Percentiles rank a stretch among this genome's conserved stretches.
Evolutionary conservation across 2,797 vertebrate species (phyloP).

Genomic region (Hemitrygon akajei): DNA sequence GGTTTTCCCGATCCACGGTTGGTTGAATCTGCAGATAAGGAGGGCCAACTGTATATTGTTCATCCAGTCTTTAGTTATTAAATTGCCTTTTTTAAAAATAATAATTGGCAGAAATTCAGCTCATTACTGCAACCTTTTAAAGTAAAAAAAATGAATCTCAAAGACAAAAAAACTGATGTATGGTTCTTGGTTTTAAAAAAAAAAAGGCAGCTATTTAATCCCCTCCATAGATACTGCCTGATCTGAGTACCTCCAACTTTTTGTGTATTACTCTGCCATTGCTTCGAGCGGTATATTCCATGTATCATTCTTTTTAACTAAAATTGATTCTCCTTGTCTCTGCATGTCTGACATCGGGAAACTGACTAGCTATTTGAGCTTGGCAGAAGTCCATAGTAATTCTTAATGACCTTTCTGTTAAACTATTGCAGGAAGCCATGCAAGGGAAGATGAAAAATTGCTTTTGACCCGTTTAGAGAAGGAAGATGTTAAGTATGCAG

Average conservation of each 20-base stretch:
- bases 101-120: neutral
- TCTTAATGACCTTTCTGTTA: neutral
- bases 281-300: neutral
- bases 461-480: neutral
- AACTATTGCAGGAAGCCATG: neutral
- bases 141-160: neutral
- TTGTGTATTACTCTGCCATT: neutral
- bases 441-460: neutral
- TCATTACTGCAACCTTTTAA: neutral
- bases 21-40: no score
- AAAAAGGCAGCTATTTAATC: no score
- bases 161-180: no score
- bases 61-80: neutral
- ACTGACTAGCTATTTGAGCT: neutral
- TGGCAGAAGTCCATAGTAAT: neutral
- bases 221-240: no score
- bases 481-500: neutral
- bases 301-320: no score
- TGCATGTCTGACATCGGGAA: no score
- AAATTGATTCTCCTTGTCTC: neutral
- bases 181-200: no score
- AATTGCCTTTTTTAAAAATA: neutral
- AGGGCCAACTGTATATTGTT: no score
- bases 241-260: no score
- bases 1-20: no score